phyloP scores from a whole-genome alignment of 2,888 invertebrate species.

The Amphiduros pacificus region DNA sequence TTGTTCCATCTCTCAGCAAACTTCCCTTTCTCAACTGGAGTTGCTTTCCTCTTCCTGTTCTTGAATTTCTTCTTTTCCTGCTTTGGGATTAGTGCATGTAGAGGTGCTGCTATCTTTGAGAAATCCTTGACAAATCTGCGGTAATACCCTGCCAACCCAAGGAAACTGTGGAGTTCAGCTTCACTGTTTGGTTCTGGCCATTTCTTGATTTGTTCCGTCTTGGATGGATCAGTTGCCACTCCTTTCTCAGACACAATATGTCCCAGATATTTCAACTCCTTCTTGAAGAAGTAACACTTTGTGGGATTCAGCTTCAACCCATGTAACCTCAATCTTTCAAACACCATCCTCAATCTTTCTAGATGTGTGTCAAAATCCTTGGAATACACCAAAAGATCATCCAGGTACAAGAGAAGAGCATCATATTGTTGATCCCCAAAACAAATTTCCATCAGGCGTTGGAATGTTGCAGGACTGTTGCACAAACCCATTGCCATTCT shows the following conservation, averaged over 20 bases:
- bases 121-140: conserved; percentile 14
- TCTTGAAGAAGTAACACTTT: conserved; percentile 30
- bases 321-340: not conserved
- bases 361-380: conserved; percentile 21
- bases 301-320: conserved; percentile 32
- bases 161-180: conserved; percentile 7
- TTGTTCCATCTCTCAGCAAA: conserved; percentile 14
- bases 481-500: conserved; percentile 28
- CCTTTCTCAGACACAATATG: conserved; percentile 13
- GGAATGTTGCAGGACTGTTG: conserved; percentile 33
- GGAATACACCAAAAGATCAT: conserved; percentile 32
- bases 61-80: not conserved
- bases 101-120: conserved; percentile 2
- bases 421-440: conserved; percentile 24
- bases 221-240: conserved; percentile 11
- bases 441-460: conserved; percentile 31
- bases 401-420: conserved; percentile 28
- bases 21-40: not conserved
- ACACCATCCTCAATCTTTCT: conserved; percentile 21
- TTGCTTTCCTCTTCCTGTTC: not conserved
- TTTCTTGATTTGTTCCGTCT: conserved; percentile 1
- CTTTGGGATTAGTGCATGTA: not conserved
- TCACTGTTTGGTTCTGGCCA: conserved; percentile 6
- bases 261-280: conserved; percentile 17
- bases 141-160: conserved; percentile 16